Evolutionary conservation across 37 sponge, comb jelly and placozoan genomes (phyloP), one percentile per base, ranked within the genome.

Genomic region (Eunapius fragilis): DNA sequence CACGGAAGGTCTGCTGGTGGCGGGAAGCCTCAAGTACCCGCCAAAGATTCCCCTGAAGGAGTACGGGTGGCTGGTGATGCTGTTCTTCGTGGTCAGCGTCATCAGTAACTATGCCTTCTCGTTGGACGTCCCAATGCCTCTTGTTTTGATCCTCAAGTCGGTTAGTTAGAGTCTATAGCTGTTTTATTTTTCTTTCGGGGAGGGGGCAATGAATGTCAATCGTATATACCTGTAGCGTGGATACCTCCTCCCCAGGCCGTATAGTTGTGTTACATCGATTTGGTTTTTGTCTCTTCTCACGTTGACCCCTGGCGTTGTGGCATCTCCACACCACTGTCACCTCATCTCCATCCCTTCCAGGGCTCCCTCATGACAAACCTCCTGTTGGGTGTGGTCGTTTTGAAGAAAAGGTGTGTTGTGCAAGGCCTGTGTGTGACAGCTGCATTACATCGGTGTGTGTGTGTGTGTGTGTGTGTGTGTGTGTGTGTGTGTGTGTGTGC

Each of bases 331-430:
- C 58, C 58, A 12, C 58, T 19, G 0, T 19, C 58, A 10, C 58
- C 36, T 71, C 35, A 6, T 41, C 74, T 17, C 25, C 37, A 11
- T 10, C 68, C 24, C 31, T 30, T n/a, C 0, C 71, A 95, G 92
- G 96, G 98, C 35, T 96, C 96, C 31, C 92, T 98, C 31, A 88
- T 96, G 34, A 95, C 95, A 14, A 98, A 92, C 75, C 88, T 98
- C 92, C 24, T 96, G 2, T 76, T 98, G 34, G 96, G 97, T 13
- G 70, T 98, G 19, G 0, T 97, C 0, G 68, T 95, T 34, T 75
- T 98, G 78, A 82, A 85, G 49, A 96, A 87, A 69, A 34, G 69
- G 91, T 94, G 77, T 36, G 89, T 50, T 28, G 30, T 36, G 38
- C 37, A 70, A 68, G 23, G 11, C 13, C 35, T 58, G 58, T 58